phyloP scores from a whole-genome alignment of 2,113 vertebrate species.

The Taurulus bubalis region DNA sequence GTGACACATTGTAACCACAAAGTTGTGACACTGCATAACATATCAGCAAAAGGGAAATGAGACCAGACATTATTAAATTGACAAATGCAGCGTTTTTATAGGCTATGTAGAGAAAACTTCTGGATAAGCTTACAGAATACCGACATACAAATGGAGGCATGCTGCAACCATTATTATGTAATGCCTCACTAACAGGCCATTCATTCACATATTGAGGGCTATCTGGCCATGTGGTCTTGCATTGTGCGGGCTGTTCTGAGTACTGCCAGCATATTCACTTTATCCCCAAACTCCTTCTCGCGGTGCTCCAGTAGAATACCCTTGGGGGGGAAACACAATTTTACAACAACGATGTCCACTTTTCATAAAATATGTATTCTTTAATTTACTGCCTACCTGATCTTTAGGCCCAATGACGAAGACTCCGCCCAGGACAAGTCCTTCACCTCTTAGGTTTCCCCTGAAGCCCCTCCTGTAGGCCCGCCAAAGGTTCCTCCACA shows the following conservation, averaged over 20 bases:
- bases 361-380: background rate
- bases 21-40: background rate
- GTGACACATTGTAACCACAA: background rate
- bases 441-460: conserved; percentile 90
- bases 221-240: conserved; percentile 22
- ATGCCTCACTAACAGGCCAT: conserved; percentile 5
- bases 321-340: conserved; percentile 67
- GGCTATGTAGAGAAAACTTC: background rate
- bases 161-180: conserved; percentile 12
- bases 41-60: background rate
- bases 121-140: background rate
- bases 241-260: conserved; percentile 65
- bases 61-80: background rate
- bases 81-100: background rate
- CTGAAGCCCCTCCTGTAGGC: conserved; percentile 87
- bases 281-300: conserved; percentile 95
- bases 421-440: conserved; percentile 89
- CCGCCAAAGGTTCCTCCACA: conserved; percentile 88
- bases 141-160: conserved; percentile 1
- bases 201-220: conserved; percentile 30
- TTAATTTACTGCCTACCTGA: conserved; percentile 49
- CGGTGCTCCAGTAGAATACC: conserved; percentile 92
- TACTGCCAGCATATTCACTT: conserved; percentile 83
- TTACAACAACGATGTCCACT: background rate
- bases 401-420: conserved; percentile 75